These are phyloP conservation scores for Trichoplusia ni DNA, from an alignment of 1,140 invertebrate genomes.

Conservation along the genomic window DNA sequence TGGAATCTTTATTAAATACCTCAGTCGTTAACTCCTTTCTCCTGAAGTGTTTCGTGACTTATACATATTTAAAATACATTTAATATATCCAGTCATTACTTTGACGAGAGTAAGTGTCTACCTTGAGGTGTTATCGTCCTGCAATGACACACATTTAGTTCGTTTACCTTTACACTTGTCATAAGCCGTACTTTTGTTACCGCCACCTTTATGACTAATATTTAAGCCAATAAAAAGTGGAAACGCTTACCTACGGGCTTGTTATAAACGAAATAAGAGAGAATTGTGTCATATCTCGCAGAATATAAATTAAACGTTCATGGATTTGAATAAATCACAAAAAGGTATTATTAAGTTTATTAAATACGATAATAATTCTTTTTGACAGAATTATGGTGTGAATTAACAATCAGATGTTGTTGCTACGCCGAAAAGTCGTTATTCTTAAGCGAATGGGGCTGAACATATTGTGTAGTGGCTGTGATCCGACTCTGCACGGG, in stretches of 20 bases:
- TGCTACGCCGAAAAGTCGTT: slow-evolving; percentile 2
- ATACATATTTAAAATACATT: slow-evolving; percentile 3
- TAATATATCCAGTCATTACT: slow-evolving; percentile 16
- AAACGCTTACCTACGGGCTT: neutral
- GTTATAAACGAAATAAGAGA: neutral
- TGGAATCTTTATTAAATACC: neutral
- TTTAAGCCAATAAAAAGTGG: neutral
- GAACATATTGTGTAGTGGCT: slow-evolving; percentile 31
- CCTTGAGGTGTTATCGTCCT: slow-evolving; percentile 13
- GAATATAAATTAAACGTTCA: neutral
- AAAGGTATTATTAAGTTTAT: slow-evolving; percentile 8
- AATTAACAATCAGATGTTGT: neutral
- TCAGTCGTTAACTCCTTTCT: neutral
- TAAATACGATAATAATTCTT: slow-evolving; percentile 4
- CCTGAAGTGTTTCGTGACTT: neutral
- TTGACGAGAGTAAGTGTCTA: slow-evolving; percentile 3
- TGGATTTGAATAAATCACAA: slow-evolving; percentile 14
- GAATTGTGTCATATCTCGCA: neutral
- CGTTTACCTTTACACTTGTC: slow-evolving; percentile 19
- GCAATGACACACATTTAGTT: slow-evolving; percentile 24
- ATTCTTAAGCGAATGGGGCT: neutral
- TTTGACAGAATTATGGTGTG: slow-evolving; percentile 6
- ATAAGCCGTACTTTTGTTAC: neutral
- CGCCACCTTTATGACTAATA: neutral
- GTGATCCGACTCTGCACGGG: slow-evolving; percentile 24